A percentile compares a stretch with the other conserved stretches of the same genome.
Conservation (phyloP, 92 coral and sea anemone species). For the Virgularia gustaviana region DNA sequence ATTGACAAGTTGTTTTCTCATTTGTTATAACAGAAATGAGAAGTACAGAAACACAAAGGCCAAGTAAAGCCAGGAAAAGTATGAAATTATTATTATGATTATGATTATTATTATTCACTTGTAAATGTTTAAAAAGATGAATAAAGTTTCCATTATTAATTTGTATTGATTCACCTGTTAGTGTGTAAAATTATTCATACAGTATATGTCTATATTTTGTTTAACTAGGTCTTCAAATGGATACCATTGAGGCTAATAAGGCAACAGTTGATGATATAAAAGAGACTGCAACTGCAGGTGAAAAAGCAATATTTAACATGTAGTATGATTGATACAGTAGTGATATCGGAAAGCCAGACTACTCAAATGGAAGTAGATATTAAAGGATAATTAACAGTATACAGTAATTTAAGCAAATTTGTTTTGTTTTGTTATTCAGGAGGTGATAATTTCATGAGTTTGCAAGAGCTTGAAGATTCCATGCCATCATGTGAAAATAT, state of each 20-base stretch:
- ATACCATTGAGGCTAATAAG: not conserved
- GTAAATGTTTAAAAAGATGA: no score
- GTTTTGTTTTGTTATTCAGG: not conserved
- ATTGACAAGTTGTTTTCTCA: not conserved
- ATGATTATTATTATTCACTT: not conserved
- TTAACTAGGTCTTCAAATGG: conserved; percentile 1
- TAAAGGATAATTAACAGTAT: no score
- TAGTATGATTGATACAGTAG: no score
- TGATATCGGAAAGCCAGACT: no score
- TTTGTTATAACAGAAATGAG: conserved; percentile 7
- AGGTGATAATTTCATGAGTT: conserved; percentile 7
- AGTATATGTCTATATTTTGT: no score
- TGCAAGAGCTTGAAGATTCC: conserved; percentile 14
- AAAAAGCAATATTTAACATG: no score
- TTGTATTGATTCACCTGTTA: no score
- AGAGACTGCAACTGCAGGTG: no score
- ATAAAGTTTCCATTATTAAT: no score
- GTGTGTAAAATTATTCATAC: no score
- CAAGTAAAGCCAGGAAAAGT: conserved; percentile 18
- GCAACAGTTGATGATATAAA: not conserved
- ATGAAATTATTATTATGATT: not conserved
- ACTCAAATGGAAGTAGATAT: no score
- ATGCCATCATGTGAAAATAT: not conserved
- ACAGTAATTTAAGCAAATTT: not conserved
- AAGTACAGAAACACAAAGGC: not conserved